Evolutionary conservation across 2,797 vertebrate species (phyloP).

Genomic region (Saguinus oedipus): DNA sequence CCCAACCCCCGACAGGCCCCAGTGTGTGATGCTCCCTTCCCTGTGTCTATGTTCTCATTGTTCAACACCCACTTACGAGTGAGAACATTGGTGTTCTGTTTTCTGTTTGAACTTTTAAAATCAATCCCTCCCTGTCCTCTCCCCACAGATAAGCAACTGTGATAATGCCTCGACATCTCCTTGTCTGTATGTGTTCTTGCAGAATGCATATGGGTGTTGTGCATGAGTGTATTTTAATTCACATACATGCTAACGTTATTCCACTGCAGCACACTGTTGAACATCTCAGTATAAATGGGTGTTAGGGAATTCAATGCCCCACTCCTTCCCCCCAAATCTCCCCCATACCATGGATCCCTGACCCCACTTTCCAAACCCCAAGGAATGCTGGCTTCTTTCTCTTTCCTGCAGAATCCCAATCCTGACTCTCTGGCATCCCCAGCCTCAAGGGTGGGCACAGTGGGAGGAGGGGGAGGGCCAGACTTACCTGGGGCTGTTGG

Average conservation of each 20-base stretch:
- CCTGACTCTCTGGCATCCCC: background rate
- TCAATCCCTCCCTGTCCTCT: background rate
- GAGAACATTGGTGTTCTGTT: too few relatives aligned
- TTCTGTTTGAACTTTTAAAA: background rate
- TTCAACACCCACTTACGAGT: too few relatives aligned
- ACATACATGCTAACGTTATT: background rate
- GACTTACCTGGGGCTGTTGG: slow-evolving; percentile 82
- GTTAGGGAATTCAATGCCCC: background rate
- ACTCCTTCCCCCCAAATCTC: background rate
- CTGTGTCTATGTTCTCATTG: too few relatives aligned
- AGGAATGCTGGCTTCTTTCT: background rate
- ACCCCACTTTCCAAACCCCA: background rate
- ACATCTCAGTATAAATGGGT: background rate
- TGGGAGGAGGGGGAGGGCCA: background rate
- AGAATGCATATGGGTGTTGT: background rate
- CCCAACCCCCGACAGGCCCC: too few relatives aligned
- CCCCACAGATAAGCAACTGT: background rate
- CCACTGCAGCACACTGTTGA: background rate
- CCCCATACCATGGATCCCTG: background rate
- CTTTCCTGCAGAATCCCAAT: background rate
- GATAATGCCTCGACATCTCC: accelerated
- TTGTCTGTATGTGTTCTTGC: background rate
- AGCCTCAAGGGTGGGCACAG: background rate
- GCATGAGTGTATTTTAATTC: background rate
- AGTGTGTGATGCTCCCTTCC: too few relatives aligned